Evolutionary conservation across 2,888 invertebrate species (phyloP).

Genomic region (Mesoligia furuncula): DNA sequence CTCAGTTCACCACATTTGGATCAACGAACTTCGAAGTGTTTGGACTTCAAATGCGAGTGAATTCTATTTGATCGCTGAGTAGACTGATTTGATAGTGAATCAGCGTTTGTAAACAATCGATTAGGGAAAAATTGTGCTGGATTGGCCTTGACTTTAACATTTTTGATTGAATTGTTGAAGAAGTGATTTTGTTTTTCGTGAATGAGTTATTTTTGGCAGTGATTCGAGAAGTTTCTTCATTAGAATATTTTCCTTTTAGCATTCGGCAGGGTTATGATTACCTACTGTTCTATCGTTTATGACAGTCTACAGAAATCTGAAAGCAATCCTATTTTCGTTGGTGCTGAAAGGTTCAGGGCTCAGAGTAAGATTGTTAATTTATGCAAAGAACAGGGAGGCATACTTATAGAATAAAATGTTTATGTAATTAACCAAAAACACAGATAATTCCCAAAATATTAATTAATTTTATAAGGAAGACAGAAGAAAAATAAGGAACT

Average conservation of each 20-base stretch:
- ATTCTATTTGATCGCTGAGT: constrained; percentile 22
- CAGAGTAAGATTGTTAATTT: neutral
- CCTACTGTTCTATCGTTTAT: neutral
- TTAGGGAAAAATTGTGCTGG: constrained; percentile 12
- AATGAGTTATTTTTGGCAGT: neutral
- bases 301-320: neutral
- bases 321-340: neutral
- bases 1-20: constrained; percentile 12
- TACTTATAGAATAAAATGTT: neutral
- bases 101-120: constrained; percentile 14
- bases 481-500: neutral
- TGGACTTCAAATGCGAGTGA: constrained; percentile 6
- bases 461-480: neutral
- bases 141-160: neutral
- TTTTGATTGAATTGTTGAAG: neutral
- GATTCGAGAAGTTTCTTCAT: neutral
- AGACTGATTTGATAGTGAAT: constrained; percentile 17
- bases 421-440: neutral
- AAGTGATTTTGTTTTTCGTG: constrained; percentile 13
- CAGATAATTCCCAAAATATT: neutral
- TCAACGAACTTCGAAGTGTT: constrained; percentile 14
- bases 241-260: neutral
- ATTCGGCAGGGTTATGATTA: neutral
- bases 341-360: neutral
- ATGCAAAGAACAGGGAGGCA: neutral